Evolutionary conservation across 1,140 invertebrate genomes (phyloP), one percentile per base, ranked within the genome.

Genomic region (Lordiphosa collinella): DNA sequence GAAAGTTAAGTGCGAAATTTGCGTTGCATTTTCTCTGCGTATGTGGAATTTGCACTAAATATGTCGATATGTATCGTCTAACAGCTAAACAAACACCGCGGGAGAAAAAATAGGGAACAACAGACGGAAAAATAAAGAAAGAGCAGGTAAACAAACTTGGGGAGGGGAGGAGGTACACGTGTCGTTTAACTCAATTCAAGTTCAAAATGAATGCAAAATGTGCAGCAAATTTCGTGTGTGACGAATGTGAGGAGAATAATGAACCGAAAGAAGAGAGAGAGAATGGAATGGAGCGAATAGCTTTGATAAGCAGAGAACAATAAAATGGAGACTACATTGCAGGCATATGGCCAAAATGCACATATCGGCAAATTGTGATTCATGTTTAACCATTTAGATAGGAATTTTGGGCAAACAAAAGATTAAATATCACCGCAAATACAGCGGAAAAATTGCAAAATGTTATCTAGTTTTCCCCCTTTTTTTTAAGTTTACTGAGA

Each of bases 191-290:
- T 13, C 16, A 36, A 11, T 43, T 60, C 63, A 67, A 60, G 63
- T 68, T 67, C 64, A 67, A 67, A 67, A 67, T 67, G 63, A 37
- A 54, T 54, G 11, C 64, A 52, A 67, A 25, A 25, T 6, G 38
- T 58, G 63, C 48, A 34, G 32, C 64, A 13, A 51, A 41, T 29
- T 64, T 64, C 11, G 47, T 11, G 37, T 7, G 29, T n/a, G 9
- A 34, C 12, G 12, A 52, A 25, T 7, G 8, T 35, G 14, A n/a
- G 7, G 4, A 44, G n/a, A 44, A 31, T 6, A 31, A 29, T 1
- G 0, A 18, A 34, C 7, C 14, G 0, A n/a, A 5, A 5, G 0
- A 13, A 4, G 0, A 31, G n/a, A 12, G 7, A 22, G 18, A 22
- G 18, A 22, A 16, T 1, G 3, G 14, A 16, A 16, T 2, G 4